A percentile compares a stretch with the other conserved stretches of the same genome.
Evolutionary conservation across 2,113 vertebrate species (phyloP).

Genomic region (Stomatorhinus ivindoensis): DNA sequence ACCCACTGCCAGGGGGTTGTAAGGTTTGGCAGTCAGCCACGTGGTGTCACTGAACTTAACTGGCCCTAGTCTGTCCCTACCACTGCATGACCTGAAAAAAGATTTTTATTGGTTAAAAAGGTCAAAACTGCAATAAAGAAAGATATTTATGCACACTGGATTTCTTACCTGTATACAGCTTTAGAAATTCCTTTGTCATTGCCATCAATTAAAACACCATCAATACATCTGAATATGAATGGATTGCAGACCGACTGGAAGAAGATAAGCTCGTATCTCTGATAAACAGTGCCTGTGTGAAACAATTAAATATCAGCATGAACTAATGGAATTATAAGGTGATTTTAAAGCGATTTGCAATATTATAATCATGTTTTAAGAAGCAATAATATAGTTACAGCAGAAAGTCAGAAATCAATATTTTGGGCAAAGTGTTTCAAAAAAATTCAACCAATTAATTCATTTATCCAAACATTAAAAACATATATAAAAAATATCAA

Average conservation of each 20-base stretch:
- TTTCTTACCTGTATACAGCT: conserved; percentile 72
- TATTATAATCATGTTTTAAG: neutral
- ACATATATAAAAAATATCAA: neutral
- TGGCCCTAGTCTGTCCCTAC: conserved; percentile 75
- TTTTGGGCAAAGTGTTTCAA: neutral
- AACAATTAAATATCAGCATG: neutral
- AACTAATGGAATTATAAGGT: conserved; percentile 28
- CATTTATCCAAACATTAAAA: neutral
- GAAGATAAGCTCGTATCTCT: conserved; percentile 79
- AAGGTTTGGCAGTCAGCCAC: conserved; percentile 67
- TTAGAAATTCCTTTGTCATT: conserved; percentile 85
- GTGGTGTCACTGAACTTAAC: conserved; percentile 72
- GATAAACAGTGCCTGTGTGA: conserved; percentile 75
- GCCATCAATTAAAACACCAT: conserved; percentile 83
- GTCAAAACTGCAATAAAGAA: neutral
- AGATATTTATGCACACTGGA: neutral
- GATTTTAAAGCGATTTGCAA: neutral
- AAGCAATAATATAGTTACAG: neutral
- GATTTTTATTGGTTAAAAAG: neutral
- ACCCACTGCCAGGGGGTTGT: conserved; percentile 79
- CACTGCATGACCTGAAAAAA: conserved; percentile 76
- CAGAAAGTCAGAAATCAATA: neutral
- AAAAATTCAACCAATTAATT: neutral
- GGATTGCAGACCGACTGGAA: conserved; percentile 90
- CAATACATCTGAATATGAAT: conserved; percentile 87